Conservation (phyloP, 2,888 invertebrate genomes). For the Erebia aethiops region DNA sequence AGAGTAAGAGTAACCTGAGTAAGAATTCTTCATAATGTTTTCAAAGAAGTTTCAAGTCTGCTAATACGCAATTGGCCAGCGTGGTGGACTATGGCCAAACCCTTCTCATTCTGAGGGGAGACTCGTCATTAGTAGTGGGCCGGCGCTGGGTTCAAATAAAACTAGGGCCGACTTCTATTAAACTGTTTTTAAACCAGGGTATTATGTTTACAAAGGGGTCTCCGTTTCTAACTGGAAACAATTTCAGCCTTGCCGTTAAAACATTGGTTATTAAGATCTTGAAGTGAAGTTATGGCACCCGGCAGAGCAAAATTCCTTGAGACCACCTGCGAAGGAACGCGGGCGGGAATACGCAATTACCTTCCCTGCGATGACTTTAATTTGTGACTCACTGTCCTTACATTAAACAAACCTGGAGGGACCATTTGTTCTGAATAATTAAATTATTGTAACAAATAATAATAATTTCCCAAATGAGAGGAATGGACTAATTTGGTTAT, state of each 20-base stretch:
- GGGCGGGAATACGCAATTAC: constrained; percentile 62
- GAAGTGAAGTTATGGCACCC: constrained; percentile 63
- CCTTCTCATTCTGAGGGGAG: too few relatives aligned
- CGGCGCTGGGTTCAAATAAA: too few relatives aligned
- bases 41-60: too few relatives aligned
- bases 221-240: constrained; percentile 35
- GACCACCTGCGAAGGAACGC: constrained; percentile 65
- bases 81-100: too few relatives aligned
- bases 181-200: neutral
- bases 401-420: constrained; percentile 30
- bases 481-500: constrained; percentile 2
- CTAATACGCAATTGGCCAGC: too few relatives aligned
- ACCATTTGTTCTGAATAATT: constrained; percentile 33
- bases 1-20: too few relatives aligned
- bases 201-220: neutral
- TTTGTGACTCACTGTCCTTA: constrained; percentile 42
- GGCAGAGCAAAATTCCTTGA: constrained; percentile 61
- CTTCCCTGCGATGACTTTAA: constrained; percentile 43
- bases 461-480: constrained; percentile 13
- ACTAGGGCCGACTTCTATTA: neutral
- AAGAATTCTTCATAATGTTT: too few relatives aligned
- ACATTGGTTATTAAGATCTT: constrained; percentile 58
- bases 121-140: too few relatives aligned
- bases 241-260: constrained; percentile 46
- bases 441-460: constrained; percentile 24